Conservation (phyloP, 2,888 invertebrate genomes). For the Pseudoips prasinana region DNA sequence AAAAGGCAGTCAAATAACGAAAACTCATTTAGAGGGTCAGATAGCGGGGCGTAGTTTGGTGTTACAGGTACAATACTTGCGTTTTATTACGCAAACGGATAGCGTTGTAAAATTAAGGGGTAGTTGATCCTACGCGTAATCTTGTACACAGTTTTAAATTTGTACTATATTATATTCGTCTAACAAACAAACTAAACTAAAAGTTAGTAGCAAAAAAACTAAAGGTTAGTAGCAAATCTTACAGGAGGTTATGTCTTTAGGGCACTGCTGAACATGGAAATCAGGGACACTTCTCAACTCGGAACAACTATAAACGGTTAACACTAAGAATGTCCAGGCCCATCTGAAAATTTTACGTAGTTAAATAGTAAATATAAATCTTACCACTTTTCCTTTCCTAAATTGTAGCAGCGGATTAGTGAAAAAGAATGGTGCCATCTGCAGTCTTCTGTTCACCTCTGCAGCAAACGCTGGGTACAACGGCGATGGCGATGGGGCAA, state of each 20-base stretch:
- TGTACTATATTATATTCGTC: too few relatives aligned
- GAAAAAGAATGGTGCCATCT: slow-evolving; percentile 93
- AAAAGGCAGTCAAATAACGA: slow-evolving; percentile 30
- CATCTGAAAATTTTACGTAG: too few relatives aligned
- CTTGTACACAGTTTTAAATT: too few relatives aligned
- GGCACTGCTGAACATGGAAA: neutral
- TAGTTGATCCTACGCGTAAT: too few relatives aligned
- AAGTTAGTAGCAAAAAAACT: too few relatives aligned
- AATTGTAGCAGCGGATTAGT: slow-evolving; percentile 88
- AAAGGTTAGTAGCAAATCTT: too few relatives aligned
- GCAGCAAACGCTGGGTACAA: slow-evolving; percentile 88
- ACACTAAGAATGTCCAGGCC: too few relatives aligned
- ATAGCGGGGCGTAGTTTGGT: slow-evolving; percentile 19
- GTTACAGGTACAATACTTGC: slow-evolving; percentile 22
- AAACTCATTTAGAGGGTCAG: slow-evolving; percentile 36
- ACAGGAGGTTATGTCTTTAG: too few relatives aligned
- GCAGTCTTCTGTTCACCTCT: slow-evolving; percentile 91
- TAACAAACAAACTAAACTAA: too few relatives aligned
- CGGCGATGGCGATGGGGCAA: slow-evolving; percentile 89
- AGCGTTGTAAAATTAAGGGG: slow-evolving; percentile 7
- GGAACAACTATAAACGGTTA: too few relatives aligned
- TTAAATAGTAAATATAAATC: too few relatives aligned
- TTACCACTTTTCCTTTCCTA: slow-evolving; percentile 88
- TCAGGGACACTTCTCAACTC: slow-evolving; percentile 10
- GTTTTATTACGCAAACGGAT: slow-evolving; percentile 9